Evolutionary conservation across 64 coral and sea anemone species (phyloP).

Genomic region (Stichodactyla mertensii): DNA sequence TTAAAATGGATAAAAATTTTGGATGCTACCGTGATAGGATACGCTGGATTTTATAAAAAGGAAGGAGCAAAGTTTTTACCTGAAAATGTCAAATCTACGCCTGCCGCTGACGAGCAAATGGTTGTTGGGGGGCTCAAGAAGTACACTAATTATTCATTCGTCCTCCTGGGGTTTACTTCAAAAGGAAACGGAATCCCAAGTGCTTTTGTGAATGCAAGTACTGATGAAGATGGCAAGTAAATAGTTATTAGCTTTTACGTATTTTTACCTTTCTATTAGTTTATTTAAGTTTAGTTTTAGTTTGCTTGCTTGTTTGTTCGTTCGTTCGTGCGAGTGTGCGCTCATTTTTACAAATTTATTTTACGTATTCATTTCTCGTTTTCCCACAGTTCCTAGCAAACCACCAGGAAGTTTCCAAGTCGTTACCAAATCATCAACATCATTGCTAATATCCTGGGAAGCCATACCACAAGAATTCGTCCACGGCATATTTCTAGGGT

Average conservation of each 20-base stretch:
- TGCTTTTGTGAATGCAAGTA: neutral
- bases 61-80: neutral
- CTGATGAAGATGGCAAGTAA: constrained; percentile 49
- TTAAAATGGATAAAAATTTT: constrained; percentile 25
- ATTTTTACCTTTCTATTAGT: neutral
- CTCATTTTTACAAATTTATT: neutral
- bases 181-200: constrained; percentile 37
- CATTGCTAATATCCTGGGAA: constrained; percentile 31
- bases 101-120: neutral
- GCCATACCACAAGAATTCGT: constrained; percentile 38
- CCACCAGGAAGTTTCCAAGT: constrained; percentile 10
- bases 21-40: constrained; percentile 5
- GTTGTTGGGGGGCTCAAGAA: constrained; percentile 14
- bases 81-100: neutral
- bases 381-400: constrained; percentile 24
- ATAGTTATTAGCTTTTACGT: neutral
- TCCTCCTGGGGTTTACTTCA: constrained; percentile 1
- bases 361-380: neutral
- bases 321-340: neutral
- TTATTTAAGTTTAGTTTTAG: neutral
- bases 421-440: neutral
- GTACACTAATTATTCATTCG: constrained; percentile 27
- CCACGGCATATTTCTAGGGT: constrained; percentile 63
- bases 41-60: constrained; percentile 19
- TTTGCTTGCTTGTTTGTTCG: no score